phyloP scores from a whole-genome alignment of 1,140 invertebrate species.

The Drosophila burlai region DNA sequence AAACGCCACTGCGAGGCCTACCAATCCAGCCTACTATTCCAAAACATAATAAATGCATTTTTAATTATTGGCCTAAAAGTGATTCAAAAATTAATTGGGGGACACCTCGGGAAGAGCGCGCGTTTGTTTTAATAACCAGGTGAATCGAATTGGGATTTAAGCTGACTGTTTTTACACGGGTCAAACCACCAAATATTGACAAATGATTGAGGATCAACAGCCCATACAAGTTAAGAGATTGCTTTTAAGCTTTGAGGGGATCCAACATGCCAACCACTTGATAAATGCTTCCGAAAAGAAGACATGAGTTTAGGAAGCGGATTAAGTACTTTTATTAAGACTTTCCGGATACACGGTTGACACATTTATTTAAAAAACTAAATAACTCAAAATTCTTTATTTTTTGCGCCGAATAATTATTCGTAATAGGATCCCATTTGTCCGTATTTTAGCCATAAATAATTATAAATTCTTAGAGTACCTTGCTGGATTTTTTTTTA shows the following conservation, averaged over 20 bases:
- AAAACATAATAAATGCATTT: conserved; percentile 59
- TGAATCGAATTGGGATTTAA: conserved; percentile 40
- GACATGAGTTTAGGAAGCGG: not conserved
- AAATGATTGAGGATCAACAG: conserved; percentile 35
- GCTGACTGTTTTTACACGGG: conserved; percentile 42
- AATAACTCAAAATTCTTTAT: not conserved
- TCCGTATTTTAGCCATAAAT: too few relatives aligned
- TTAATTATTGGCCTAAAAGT: conserved; percentile 63
- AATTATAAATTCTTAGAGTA: too few relatives aligned
- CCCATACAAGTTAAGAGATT: conserved; percentile 7
- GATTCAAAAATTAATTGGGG: conserved; percentile 62
- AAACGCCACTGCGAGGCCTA: conserved; percentile 42
- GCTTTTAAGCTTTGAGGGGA: not conserved
- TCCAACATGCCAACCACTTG: not conserved
- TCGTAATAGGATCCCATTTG: too few relatives aligned
- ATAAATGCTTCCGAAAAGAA: conserved; percentile 18
- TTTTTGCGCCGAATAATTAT: too few relatives aligned
- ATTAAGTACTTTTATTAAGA: not conserved
- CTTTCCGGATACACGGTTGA: not conserved
- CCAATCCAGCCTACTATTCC: not conserved
- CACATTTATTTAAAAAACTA: not conserved
- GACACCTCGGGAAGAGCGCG: conserved; percentile 18
- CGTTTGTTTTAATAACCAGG: conserved; percentile 14
- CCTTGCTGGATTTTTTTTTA: too few relatives aligned
- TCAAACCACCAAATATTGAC: conserved; percentile 18